These are phyloP conservation scores for Leptothorax acervorum DNA, from an alignment of 2,888 invertebrate species.

Conservation along the genomic window DNA sequence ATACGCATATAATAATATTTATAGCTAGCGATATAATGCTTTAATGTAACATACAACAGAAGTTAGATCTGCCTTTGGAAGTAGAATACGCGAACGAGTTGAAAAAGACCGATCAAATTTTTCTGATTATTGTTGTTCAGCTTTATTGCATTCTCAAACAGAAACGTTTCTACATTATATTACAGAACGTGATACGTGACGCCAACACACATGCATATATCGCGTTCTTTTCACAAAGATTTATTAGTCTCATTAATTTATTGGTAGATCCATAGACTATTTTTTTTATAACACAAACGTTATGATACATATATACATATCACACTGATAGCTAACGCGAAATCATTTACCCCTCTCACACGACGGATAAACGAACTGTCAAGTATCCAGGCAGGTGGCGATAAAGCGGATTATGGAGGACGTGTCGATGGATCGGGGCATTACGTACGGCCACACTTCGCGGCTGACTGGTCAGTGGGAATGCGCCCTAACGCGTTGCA, in stretches of 20 bases:
- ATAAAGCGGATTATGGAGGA: conserved; percentile 78
- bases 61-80: not conserved
- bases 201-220: not conserved
- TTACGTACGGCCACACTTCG: conserved; percentile 78
- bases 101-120: not conserved
- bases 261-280: not conserved
- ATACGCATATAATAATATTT: conserved; percentile 21
- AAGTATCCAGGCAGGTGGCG: conserved; percentile 66
- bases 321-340: not conserved
- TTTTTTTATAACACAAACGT: not conserved
- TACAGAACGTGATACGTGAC: not conserved
- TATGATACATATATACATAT: not conserved
- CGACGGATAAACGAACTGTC: conserved; percentile 37
- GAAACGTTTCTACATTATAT: not conserved
- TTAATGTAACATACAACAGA: not conserved
- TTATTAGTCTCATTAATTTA: not conserved
- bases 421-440: conserved; percentile 78
- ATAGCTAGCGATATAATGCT: conserved; percentile 21
- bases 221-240: not conserved
- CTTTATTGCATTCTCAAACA: not conserved
- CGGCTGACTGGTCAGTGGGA: conserved; percentile 79
- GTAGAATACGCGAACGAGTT: not conserved
- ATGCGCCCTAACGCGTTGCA: conserved; percentile 78
- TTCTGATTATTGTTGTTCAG: not conserved
- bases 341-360: conserved; percentile 20